These are phyloP conservation scores for Drosophila yooni DNA, from an alignment of 2,888 invertebrate species.

Conservation along the genomic window DNA sequence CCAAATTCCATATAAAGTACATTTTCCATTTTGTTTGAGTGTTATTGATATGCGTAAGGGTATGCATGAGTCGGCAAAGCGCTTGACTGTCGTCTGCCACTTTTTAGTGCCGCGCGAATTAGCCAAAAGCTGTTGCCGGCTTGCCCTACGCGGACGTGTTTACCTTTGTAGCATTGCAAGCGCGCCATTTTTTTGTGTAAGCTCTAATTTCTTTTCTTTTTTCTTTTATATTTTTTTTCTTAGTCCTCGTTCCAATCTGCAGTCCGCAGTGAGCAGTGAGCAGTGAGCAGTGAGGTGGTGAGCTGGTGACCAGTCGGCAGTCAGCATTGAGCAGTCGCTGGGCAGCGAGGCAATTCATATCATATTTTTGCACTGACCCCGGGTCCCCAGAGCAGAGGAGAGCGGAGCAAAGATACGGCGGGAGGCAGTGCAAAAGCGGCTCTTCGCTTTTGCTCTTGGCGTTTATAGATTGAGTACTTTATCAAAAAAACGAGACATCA, in stretches of 20 bases:
- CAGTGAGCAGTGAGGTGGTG: conserved; percentile 6
- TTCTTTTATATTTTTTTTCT: conserved; percentile 17
- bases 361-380: conserved; percentile 74
- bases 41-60: not conserved
- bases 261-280: conserved; percentile 6
- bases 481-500: conserved; percentile 79
- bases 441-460: conserved; percentile 73
- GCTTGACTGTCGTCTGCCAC: conserved; percentile 12
- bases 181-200: conserved; percentile 71
- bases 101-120: conserved; percentile 68
- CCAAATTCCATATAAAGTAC: not conserved
- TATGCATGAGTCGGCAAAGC: not conserved
- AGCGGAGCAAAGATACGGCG: conserved; percentile 6
- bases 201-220: conserved; percentile 10
- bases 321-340: conserved; percentile 40
- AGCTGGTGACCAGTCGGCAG: conserved; percentile 30
- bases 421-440: conserved; percentile 46
- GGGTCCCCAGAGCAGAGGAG: not conserved
- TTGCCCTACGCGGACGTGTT: conserved; percentile 59
- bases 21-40: not conserved
- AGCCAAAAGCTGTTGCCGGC: conserved; percentile 72
- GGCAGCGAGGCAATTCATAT: conserved; percentile 67
- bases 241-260: conserved; percentile 30
- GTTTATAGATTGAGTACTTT: conserved; percentile 80
- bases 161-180: conserved; percentile 71